phyloP scores from a whole-genome alignment of 2,888 invertebrate genomes.

The Catotricha subobsoleta region DNA sequence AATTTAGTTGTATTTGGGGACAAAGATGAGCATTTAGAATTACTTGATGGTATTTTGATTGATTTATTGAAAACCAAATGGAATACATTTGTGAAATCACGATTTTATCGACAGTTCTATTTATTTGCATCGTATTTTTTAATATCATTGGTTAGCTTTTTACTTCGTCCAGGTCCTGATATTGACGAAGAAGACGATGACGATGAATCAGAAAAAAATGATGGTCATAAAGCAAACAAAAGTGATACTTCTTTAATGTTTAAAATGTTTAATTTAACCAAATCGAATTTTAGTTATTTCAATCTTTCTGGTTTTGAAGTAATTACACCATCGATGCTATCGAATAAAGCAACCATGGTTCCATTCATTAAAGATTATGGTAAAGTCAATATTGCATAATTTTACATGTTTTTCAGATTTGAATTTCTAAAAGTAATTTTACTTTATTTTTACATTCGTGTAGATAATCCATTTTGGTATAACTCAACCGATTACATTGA shows the following conservation, averaged over 20 bases:
- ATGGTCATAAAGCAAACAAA: not conserved
- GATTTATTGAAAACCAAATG: slow-evolving; percentile 92
- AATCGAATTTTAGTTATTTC: not conserved
- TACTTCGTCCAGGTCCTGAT: slow-evolving; percentile 68
- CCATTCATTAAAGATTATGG: slow-evolving; percentile 4
- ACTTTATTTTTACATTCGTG: not conserved
- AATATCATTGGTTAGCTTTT: slow-evolving; percentile 73
- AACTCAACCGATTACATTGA: slow-evolving; percentile 24
- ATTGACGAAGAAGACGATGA: slow-evolving; percentile 20
- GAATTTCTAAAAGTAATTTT: too few relatives aligned
- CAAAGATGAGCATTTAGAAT: slow-evolving; percentile 81
- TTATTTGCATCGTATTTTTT: slow-evolving; percentile 82
- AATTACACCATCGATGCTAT: not conserved
- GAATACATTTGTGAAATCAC: slow-evolving; percentile 90
- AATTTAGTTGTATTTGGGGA: slow-evolving; percentile 95
- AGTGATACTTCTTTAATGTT: not conserved
- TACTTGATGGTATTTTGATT: slow-evolving; percentile 85
- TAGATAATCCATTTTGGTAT: slow-evolving; percentile 22
- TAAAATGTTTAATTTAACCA: not conserved
- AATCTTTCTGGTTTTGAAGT: not conserved
- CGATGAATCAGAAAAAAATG: slow-evolving; percentile 10
- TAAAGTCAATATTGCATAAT: not conserved
- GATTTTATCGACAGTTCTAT: slow-evolving; percentile 84
- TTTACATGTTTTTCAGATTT: too few relatives aligned
- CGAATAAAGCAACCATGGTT: not conserved